A percentile compares a stretch with the other conserved stretches of the same genome.
These are phyloP conservation scores for Lucilia cuprina DNA, from an alignment of 1,140 invertebrate species.

Conservation along the genomic window DNA sequence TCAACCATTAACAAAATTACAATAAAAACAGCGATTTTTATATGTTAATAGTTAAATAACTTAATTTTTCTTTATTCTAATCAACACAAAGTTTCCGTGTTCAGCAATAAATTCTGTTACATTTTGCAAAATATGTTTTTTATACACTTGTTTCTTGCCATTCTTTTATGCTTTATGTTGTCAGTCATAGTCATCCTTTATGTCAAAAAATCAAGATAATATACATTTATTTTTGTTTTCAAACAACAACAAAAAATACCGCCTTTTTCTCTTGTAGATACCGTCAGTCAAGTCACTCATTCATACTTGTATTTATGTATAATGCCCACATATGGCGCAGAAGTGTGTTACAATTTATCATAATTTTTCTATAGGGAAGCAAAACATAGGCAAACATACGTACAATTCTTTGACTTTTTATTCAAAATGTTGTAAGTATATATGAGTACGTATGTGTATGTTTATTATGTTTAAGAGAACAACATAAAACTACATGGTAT, in stretches of 20 bases:
- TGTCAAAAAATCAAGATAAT: constrained; percentile 11
- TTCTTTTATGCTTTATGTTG: not conserved
- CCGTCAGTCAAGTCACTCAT: not conserved
- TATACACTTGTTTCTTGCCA: not conserved
- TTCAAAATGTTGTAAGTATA: not conserved
- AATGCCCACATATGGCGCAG: constrained; percentile 39
- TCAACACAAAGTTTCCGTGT: too few species aligned
- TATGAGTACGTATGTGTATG: not conserved
- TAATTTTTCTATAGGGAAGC: not conserved
- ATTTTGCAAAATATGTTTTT: not conserved
- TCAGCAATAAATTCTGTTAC: too few species aligned
- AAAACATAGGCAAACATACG: not conserved
- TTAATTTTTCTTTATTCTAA: too few species aligned
- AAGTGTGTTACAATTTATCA: constrained; percentile 36
- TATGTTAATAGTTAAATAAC: too few species aligned
- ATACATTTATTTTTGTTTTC: not conserved
- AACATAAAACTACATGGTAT: not conserved
- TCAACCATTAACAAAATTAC: too few species aligned
- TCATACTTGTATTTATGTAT: not conserved
- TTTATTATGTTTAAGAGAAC: not conserved
- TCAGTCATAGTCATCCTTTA: constrained; percentile 10
- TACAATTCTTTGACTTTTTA: not conserved
- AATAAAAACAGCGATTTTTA: too few species aligned
- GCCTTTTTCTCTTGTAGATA: not conserved
- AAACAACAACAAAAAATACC: not conserved